Base-by-base conservation (phyloP, 2,888 invertebrate genomes). In the Ichneumon xanthorius region DNA sequence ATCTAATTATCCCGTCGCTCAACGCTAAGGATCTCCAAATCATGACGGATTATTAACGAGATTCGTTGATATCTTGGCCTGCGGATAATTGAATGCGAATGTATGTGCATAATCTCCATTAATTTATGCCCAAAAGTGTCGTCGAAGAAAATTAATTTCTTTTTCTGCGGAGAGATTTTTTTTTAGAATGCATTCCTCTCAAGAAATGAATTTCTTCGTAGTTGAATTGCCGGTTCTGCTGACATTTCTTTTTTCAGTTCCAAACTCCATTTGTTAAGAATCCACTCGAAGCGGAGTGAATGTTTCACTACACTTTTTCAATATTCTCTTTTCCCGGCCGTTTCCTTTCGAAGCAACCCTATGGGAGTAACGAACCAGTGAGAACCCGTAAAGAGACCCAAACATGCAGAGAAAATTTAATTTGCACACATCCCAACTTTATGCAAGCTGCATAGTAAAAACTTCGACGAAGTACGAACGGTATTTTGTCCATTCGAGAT, bases 391-490 rank as follows among this genome's bases (percentile, higher is more conserved):
- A 75, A 73, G 75, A 50, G 63, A 53, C 70, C 53, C 70, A 33
- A 30, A 33, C 37, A 68, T 70, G 55, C 61, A 70, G 63, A 63
- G 75, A 71, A 80, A 84, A 84, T 77, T 76, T 71, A 80, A 77
- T 84, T 80, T 58, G 50, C 80, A 48, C 71, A 80, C 65, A 76
- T 84, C 55, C 22, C 80, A 58, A 72, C 37, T 77, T 65, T 58
- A 58, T 58, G 58, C 55, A 58, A 16, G 67, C 58, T 80, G 76
- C 80, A 72, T 80, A 76, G 58, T 70, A 58, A 80, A 80, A 84
- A 55, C 76, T 30, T 63, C 63, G 16, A 63, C 16, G 67, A 67
- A 77, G 48, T 65, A 67, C 30, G 40, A n/a, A 65, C 22, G 19
- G 53, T 19, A 53, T 16, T 53, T 55, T 19, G 50, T 4, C 6